Base-by-base conservation (phyloP, 2,888 invertebrate genomes). In the Helicoverpa assulta region DNA sequence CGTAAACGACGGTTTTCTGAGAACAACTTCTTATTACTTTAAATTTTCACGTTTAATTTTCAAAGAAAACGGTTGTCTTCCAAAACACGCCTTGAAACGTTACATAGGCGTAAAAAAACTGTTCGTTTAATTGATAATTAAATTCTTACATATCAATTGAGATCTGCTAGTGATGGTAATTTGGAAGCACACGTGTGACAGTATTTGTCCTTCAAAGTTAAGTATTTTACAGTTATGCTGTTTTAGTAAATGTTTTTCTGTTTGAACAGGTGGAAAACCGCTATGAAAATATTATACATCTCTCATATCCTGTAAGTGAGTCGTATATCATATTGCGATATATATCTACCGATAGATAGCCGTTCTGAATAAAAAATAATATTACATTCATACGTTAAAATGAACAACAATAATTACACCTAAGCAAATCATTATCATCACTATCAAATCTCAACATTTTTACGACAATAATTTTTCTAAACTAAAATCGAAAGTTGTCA, bases 181-280 rank as follows among this genome's bases (percentile, higher is more conserved):
- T 43, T 43, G 16, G 6, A 16, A 4, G 43, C 16, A 43, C 53
- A 21, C 14, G 21, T 26, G 53, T 26, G 53, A 53, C 53, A 53
- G 14, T 21, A 52, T 21, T 14, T 2, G 14, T 40, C 40, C 8
- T 43, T 60, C 33, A 52, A 16, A 26, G 4, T 43, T 14, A 16
- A 16, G 16, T 16, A 26, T 26, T 26, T 14, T 16, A 37, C n/a
- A 53, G 26, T 16, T 56, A 16, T 57, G 16, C 2, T 43, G 33
- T 57, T 50, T 53, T 50, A n/a, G n/a, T 50, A 57, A 29, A 19
- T 70, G 55, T 40, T 51, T 55, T 14, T 2, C 18, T 37, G 21
- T 53, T 26, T 26, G 18, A 16, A 29, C 43, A 10, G 37, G 53
- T 26, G 18, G 5, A 16, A 43, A 43, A 16, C 43, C 16, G 5